These are phyloP conservation scores for Aix galericulata DNA, from an alignment of 2,113 vertebrate genomes.

Conservation along the genomic window DNA sequence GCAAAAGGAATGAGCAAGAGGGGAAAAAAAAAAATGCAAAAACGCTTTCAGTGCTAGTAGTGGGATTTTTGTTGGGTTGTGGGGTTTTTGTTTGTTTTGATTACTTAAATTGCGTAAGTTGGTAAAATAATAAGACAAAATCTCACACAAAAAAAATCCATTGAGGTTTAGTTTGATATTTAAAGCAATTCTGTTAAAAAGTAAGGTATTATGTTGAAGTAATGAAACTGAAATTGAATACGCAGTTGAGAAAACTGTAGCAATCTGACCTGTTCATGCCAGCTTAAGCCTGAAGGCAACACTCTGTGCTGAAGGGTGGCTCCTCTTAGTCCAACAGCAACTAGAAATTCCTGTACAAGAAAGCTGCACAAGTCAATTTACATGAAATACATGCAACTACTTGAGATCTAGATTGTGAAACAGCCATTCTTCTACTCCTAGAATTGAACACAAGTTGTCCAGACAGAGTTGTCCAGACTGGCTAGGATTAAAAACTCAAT, in stretches of 20 bases:
- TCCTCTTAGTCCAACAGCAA: slow-evolving; percentile 91
- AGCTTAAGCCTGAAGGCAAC: slow-evolving; percentile 86
- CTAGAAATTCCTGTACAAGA: slow-evolving; percentile 87
- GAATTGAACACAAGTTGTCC: not conserved
- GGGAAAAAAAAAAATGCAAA: not conserved
- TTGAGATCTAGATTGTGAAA: not conserved
- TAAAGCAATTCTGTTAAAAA: not conserved
- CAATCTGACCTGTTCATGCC: slow-evolving; percentile 92
- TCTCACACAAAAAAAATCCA: not conserved
- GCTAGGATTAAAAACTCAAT: not conserved
- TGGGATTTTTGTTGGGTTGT: accelerated
- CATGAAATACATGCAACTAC: not conserved
- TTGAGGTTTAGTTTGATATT: not conserved
- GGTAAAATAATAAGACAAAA: not conserved
- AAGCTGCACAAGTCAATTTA: not conserved
- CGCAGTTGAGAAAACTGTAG: not conserved
- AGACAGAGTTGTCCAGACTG: not conserved
- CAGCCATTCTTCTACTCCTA: not conserved
- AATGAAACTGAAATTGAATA: not conserved
- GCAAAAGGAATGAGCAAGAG: not conserved
- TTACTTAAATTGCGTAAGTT: not conserved
- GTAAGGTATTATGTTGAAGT: not conserved
- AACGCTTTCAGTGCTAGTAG: not conserved
- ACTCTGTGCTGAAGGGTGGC: slow-evolving; percentile 93
- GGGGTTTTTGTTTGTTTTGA: not conserved